phyloP scores from a whole-genome alignment of 2,113 vertebrate genomes.

The Pitta sordida region DNA sequence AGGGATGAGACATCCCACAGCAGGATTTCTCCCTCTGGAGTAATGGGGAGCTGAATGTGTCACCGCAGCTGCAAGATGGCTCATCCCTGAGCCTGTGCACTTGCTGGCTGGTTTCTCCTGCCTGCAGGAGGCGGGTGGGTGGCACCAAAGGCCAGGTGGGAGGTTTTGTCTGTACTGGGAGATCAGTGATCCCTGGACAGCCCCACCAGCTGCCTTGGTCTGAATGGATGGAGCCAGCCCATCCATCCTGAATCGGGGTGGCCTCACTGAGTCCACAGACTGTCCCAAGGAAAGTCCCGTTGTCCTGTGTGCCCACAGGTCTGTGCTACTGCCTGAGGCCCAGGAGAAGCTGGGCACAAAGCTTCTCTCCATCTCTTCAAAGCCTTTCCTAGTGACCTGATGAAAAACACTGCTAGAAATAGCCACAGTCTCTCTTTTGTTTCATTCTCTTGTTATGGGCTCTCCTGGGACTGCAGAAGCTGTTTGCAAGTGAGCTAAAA shows the following conservation, averaged over 20 bases:
- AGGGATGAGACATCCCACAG: neutral
- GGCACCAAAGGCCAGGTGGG: neutral
- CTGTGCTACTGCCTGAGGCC: neutral
- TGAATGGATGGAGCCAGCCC: neutral
- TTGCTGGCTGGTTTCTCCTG: neutral
- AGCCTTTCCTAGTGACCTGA: neutral
- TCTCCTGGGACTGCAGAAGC: neutral
- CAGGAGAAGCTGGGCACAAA: neutral
- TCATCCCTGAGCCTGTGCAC: accelerated
- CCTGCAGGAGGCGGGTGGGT: neutral
- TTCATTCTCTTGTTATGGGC: conserved; percentile 11
- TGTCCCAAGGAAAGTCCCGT: neutral
- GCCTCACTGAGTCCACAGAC: neutral
- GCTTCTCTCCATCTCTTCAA: neutral
- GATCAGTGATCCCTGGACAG: neutral
- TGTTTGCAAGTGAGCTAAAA: neutral
- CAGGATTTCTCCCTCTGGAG: neutral
- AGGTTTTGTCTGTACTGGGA: neutral
- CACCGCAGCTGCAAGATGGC: neutral
- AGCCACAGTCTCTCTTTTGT: conserved; percentile 9
- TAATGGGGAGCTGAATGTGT: neutral
- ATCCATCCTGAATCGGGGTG: neutral
- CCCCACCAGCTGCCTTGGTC: neutral
- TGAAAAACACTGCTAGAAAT: conserved; percentile 49
- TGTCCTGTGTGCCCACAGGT: neutral